These are phyloP conservation scores for Allygus modestus DNA, from an alignment of 2,888 invertebrate species.

Conservation along the genomic window DNA sequence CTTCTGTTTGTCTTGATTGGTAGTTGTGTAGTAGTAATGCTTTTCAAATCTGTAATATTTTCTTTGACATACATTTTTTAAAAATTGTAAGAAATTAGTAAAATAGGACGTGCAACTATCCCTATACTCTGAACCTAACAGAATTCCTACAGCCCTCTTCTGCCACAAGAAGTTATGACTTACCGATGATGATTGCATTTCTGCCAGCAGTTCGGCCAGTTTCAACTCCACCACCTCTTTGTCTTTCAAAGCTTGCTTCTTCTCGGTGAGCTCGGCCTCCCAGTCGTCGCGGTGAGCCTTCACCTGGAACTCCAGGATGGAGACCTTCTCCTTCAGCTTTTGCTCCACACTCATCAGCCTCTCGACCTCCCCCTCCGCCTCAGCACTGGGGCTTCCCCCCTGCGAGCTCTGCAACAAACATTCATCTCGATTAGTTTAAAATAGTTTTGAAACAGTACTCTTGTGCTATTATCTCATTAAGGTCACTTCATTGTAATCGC, in stretches of 20 bases:
- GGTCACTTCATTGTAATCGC: no score
- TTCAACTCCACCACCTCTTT: constrained; percentile 70
- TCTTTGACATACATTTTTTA: no score
- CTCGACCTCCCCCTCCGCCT: constrained; percentile 43
- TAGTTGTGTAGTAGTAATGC: no score
- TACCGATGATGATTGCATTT: constrained; percentile 67
- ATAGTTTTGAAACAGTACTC: no score
- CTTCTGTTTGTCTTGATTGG: no score
- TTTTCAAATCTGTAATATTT: no score
- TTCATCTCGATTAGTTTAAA: background rate
- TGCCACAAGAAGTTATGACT: constrained; percentile 30
- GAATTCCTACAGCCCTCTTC: no score
- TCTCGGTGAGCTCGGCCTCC: constrained; percentile 72
- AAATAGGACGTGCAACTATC: no score
- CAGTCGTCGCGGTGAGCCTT: constrained; percentile 72
- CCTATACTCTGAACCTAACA: no score
- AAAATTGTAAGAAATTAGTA: no score
- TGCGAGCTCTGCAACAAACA: constrained; percentile 25
- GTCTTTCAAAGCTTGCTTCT: constrained; percentile 70
- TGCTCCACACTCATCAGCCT: constrained; percentile 53
- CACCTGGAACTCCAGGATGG: constrained; percentile 68
- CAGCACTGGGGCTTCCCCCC: constrained; percentile 30
- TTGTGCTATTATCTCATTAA: no score
- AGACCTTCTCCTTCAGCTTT: constrained; percentile 69
- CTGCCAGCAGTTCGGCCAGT: constrained; percentile 68